These are phyloP conservation scores for Drosophila sucinea DNA, from an alignment of 1,140 invertebrate genomes.

Conservation along the genomic window DNA sequence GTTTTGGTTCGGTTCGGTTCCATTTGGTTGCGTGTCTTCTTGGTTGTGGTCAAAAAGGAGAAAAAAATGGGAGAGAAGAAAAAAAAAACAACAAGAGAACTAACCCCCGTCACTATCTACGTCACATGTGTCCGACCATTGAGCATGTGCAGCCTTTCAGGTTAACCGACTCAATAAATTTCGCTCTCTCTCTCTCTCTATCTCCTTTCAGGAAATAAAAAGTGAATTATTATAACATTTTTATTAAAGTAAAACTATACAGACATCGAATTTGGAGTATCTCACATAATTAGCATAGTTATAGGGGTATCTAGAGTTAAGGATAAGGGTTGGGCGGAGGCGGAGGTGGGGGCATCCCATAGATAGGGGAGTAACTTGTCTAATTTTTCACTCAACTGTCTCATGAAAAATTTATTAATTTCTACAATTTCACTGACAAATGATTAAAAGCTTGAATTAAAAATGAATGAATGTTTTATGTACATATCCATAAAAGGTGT, in stretches of 20 bases:
- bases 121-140: constrained; percentile 68
- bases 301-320: constrained; percentile 43
- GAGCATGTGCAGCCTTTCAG: constrained; percentile 79
- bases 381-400: constrained; percentile 80
- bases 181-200: constrained; percentile 16
- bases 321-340: too few species aligned
- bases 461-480: constrained; percentile 54
- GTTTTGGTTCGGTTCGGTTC: constrained; percentile 45
- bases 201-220: constrained; percentile 18
- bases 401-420: constrained; percentile 76
- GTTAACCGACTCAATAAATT: constrained; percentile 72
- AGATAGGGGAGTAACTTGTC: constrained; percentile 49
- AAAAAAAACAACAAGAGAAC: constrained; percentile 31
- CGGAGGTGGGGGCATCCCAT: too few species aligned
- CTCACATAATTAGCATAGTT: constrained; percentile 76
- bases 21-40: constrained; percentile 63
- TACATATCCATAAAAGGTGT: constrained; percentile 58
- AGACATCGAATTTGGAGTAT: constrained; percentile 38
- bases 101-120: constrained; percentile 44
- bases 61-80: not conserved
- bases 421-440: constrained; percentile 76
- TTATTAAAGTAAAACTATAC: constrained; percentile 66
- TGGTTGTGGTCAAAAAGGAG: constrained; percentile 38
- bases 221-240: constrained; percentile 81
- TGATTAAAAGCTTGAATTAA: constrained; percentile 75